Evolutionary conservation across 2,113 vertebrate species (phyloP).

Genomic region (Lycocorax pyrrhopterus): DNA sequence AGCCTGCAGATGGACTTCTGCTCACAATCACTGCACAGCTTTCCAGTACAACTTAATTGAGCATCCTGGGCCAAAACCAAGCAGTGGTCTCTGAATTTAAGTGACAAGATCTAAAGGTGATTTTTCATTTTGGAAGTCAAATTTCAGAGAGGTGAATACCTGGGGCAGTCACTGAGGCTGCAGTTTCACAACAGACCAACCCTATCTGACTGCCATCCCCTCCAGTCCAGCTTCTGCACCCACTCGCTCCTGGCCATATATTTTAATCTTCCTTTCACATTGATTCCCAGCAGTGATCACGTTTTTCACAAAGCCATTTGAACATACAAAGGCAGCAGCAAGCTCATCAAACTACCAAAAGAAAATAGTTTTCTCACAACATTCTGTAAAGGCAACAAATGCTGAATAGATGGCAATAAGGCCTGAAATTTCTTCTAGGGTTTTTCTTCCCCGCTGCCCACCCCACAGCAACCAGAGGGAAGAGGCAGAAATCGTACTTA

Average conservation of each 20-base stretch:
- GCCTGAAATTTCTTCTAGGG: background rate
- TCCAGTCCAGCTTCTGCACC: background rate
- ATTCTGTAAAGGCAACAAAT: background rate
- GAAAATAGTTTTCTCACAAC: background rate
- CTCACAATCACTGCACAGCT: background rate
- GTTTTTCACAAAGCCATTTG: background rate
- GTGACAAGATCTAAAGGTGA: background rate
- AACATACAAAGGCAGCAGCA: background rate
- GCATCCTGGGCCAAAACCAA: background rate
- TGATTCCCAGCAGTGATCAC: accelerated
- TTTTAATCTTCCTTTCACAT: background rate
- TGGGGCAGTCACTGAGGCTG: background rate
- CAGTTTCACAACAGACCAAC: background rate
- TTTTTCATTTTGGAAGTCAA: background rate
- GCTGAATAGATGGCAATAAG: background rate
- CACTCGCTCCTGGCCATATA: accelerated
- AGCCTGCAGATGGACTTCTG: background rate
- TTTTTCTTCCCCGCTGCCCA: background rate
- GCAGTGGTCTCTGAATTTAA: background rate
- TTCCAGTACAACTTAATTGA: background rate
- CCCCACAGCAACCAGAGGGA: background rate
- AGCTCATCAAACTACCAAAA: background rate
- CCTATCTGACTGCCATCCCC: background rate
- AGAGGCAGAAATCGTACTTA: background rate
- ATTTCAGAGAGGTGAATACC: background rate